Base-by-base conservation (phyloP, 2,113 vertebrate genomes). In the Prietella phreatophila region DNA sequence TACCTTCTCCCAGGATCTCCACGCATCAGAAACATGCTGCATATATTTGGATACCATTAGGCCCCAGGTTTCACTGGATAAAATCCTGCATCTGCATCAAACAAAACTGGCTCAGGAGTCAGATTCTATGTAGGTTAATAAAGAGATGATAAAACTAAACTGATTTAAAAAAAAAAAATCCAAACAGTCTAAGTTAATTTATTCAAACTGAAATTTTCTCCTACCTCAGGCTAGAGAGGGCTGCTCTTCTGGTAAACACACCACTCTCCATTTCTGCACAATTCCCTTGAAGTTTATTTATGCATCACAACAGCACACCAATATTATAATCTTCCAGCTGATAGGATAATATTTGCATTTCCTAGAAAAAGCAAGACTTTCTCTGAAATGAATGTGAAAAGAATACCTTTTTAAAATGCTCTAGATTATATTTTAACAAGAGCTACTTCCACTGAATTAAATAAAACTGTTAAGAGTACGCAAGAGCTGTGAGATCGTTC, bases 21-120 rank as follows among this genome's bases (percentile, higher is more conserved):
- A 89, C 88, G 89, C 87, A 90, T 87, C 81, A 85, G 53, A 78
- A 85, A 86, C 27, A 17, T 14, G 83, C 88, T 89, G 91, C 93
- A 95, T 94, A 94, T 90, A 94, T 94, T 93, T 93, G 92, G 89
- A 91, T 93, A 90, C 60, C 88, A 93, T 94, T 94, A 93, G 60
- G 80, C 83, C 61, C 79, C 47, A 83, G 69, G 71, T 80, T 87
- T 80, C 50, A 76, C 82, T 85, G 87, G 67, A 88, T 88, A 65
- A 56, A 88, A 87, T 85, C 73, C 76, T 85, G 85, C 76, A 85
- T 82, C 42, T 53, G 86, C 53, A 53, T 83, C 27, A 42, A 73
- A 73, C 36, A 87, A 87, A 84, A 50, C 58, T 78, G 71, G 36
- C 79, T 50, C 22, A 83, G 65, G 75, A 82, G 47, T 19, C 20